Percentiles rank a stretch among this genome's conserved stretches.
Evolutionary conservation across 53 echinoderm and acorn worm species (phyloP).

Genomic region (Crossaster papposus): DNA sequence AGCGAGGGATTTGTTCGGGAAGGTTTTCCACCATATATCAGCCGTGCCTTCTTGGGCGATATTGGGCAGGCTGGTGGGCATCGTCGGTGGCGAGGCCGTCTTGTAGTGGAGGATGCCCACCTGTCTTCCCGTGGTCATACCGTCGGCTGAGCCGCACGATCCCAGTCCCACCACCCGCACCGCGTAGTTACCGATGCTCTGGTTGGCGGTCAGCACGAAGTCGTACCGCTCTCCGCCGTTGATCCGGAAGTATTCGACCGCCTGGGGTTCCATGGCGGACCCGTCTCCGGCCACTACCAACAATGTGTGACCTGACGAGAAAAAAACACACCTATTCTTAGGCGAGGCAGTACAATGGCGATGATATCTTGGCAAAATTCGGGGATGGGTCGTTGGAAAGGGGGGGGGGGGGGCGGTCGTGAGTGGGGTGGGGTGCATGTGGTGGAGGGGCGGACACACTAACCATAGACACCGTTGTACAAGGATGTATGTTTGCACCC

Average conservation of each 20-base stretch:
- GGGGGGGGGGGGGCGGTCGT: no score
- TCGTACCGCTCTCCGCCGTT: conserved; percentile 68
- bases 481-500: no score
- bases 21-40: not conserved
- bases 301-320: conserved; percentile 28
- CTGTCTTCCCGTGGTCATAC: not conserved
- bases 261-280: conserved; percentile 35
- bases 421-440: no score
- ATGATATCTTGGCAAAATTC: no score
- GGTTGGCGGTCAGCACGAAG: conserved; percentile 65
- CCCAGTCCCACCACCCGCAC: conserved; percentile 43
- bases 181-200: conserved; percentile 65
- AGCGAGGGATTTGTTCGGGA: conserved; percentile 12
- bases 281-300: conserved; percentile 62
- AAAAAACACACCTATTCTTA: not conserved
- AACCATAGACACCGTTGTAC: no score
- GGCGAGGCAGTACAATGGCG: not conserved
- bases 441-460: no score
- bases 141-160: not conserved
- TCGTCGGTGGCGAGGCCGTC: not conserved
- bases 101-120: conserved; percentile 22
- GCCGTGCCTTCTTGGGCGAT: not conserved
- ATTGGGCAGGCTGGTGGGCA: not conserved
- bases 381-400: no score
- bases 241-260: conserved; percentile 55